Percentiles rank a stretch among this genome's conserved stretches.
These are phyloP conservation scores for Ifrita kowaldi DNA, from an alignment of 2,113 vertebrate genomes.

Conservation along the genomic window DNA sequence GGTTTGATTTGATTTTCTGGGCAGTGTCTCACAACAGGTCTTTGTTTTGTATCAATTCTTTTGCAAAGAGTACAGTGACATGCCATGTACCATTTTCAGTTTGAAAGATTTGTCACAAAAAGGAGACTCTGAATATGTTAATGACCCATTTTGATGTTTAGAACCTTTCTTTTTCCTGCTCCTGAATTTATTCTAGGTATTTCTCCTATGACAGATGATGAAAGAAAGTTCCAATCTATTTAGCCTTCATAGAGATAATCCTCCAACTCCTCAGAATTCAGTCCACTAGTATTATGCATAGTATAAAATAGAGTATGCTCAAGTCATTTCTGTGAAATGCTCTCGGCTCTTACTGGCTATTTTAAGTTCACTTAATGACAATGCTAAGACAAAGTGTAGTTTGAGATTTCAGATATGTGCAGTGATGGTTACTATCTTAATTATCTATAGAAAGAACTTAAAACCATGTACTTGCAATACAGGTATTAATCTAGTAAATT, in stretches of 20 bases:
- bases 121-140: background rate
- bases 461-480: background rate
- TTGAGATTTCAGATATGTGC: background rate
- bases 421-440: background rate
- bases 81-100: background rate
- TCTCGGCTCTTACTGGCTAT: background rate
- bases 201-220: fast-evolving
- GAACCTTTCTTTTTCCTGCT: background rate
- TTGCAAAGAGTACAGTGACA: background rate
- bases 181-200: background rate
- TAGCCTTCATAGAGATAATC: background rate
- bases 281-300: background rate
- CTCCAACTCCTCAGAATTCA: background rate
- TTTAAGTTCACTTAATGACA: background rate
- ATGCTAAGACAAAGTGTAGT: background rate
- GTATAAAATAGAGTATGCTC: background rate
- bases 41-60: background rate
- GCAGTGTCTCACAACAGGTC: background rate
- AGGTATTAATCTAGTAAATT: background rate
- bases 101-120: background rate
- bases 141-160: background rate
- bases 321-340: background rate
- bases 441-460: background rate
- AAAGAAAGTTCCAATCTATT: background rate
- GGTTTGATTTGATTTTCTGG: background rate